A percentile compares a stretch with the other conserved stretches of the same genome.
Conservation (phyloP, 2,888 invertebrate genomes). For the Trichogramma evanescens region DNA sequence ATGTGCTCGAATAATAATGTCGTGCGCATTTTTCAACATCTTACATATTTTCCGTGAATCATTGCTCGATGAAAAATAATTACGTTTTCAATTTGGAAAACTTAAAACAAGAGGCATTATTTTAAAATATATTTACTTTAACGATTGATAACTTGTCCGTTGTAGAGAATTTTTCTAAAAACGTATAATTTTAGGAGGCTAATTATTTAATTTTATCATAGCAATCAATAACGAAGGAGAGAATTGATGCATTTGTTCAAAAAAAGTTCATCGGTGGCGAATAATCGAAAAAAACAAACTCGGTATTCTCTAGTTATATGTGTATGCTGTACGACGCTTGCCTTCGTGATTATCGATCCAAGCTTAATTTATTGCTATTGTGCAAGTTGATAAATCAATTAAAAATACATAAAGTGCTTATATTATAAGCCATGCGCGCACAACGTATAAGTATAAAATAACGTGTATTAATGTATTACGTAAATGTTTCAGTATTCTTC, state of each 20-base stretch:
- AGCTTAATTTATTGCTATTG: constrained; percentile 18
- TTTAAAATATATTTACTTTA: neutral
- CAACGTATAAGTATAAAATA: neutral
- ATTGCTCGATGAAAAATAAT: constrained; percentile 4
- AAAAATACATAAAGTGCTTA: constrained; percentile 3
- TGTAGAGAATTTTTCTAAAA: too few relatives aligned
- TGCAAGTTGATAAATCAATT: constrained; percentile 20
- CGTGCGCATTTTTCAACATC: neutral
- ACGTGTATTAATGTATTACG: too few relatives aligned
- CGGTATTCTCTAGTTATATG: too few relatives aligned
- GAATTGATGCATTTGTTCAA: too few relatives aligned
- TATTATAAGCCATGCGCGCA: neutral
- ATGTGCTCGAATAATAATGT: neutral
- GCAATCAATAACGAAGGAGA: neutral
- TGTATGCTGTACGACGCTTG: neutral
- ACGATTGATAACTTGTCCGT: neutral
- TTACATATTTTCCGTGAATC: constrained; percentile 8
- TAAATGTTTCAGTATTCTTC: neutral
- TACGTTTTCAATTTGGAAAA: neutral
- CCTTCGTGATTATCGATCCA: constrained; percentile 17
- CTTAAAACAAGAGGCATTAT: neutral
- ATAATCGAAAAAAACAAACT: too few relatives aligned
- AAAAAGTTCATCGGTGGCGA: too few relatives aligned
- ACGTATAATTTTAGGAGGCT: too few relatives aligned
- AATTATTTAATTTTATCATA: neutral